Conservation (phyloP, 1,140 invertebrate species). For the Tetragnatha versicolor region DNA sequence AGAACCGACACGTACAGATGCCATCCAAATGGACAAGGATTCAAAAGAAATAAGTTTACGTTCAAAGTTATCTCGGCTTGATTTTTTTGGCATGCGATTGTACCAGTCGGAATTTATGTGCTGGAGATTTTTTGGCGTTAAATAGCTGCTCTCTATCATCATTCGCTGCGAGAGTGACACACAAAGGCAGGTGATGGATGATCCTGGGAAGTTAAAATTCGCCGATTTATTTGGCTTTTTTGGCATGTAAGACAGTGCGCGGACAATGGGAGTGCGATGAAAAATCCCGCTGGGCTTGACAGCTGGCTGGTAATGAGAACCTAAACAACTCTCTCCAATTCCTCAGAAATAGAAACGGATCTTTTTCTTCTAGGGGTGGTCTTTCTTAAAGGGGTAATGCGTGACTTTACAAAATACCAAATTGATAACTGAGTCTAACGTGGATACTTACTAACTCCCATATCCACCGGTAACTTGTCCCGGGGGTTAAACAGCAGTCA, state of each 20-base stretch:
- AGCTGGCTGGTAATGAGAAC: constrained; percentile 4
- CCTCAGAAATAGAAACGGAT: too few relatives aligned
- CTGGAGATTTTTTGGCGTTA: constrained; percentile 47
- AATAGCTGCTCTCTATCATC: constrained; percentile 39
- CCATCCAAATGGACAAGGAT: constrained; percentile 50
- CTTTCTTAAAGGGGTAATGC: too few relatives aligned
- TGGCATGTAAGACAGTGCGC: constrained; percentile 33
- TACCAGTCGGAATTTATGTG: constrained; percentile 41
- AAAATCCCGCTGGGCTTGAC: constrained; percentile 15
- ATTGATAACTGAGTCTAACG: too few relatives aligned
- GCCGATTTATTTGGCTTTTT: not conserved
- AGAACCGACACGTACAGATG: constrained; percentile 48
- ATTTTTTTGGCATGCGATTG: not conserved
- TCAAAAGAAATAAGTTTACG: constrained; percentile 51
- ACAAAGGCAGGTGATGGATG: constrained; percentile 43
- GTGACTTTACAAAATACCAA: too few relatives aligned
- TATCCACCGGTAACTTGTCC: too few relatives aligned
- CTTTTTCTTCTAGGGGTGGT: too few relatives aligned
- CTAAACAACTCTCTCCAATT: too few relatives aligned
- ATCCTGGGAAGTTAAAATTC: constrained; percentile 23
- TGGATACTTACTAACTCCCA: too few relatives aligned
- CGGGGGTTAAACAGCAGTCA: too few relatives aligned
- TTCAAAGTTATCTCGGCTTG: constrained; percentile 27
- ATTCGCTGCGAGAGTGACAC: constrained; percentile 30
- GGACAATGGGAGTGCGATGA: constrained; percentile 10